Conservation (phyloP, 2,113 vertebrate species). For the Xyliphius kryptos region DNA sequence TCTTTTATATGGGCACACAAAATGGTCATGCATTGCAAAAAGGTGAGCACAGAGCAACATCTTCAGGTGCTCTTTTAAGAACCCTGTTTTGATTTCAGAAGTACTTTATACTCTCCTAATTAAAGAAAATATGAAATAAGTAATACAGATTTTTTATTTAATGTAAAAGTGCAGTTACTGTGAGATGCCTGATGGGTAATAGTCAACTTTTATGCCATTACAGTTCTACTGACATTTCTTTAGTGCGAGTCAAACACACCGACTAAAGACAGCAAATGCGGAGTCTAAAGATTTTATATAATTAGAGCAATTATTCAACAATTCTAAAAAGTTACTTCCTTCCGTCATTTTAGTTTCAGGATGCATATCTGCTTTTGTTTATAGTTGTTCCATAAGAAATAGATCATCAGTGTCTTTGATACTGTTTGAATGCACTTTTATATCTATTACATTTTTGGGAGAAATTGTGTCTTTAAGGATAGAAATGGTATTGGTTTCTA, state of each 20-base stretch:
- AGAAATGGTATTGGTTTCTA: constrained; percentile 33
- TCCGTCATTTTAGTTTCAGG: constrained; percentile 25
- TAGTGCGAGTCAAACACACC: not conserved
- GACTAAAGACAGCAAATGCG: not conserved
- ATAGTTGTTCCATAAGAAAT: constrained; percentile 34
- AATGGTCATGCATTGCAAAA: no score
- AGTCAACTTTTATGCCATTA: constrained; percentile 18
- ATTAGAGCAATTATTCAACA: constrained; percentile 46
- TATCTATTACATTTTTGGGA: constrained; percentile 34
- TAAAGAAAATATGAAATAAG: no score
- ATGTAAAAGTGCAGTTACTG: no score
- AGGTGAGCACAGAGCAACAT: no score
- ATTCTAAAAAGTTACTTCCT: constrained; percentile 44
- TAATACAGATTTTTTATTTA: no score
- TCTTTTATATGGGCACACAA: no score
- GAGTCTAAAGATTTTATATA: not conserved
- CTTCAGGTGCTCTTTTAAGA: no score
- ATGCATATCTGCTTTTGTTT: constrained; percentile 35
- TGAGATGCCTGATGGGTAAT: no score
- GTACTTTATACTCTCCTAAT: no score
- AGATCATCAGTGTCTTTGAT: constrained; percentile 47
- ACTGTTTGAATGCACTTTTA: constrained; percentile 36
- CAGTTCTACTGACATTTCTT: constrained; percentile 13
- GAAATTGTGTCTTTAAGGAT: constrained; percentile 34
- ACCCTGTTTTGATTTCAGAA: no score